These are phyloP conservation scores for Ceyx melanurus DNA, from an alignment of 2,113 vertebrate species.

Conservation along the genomic window DNA sequence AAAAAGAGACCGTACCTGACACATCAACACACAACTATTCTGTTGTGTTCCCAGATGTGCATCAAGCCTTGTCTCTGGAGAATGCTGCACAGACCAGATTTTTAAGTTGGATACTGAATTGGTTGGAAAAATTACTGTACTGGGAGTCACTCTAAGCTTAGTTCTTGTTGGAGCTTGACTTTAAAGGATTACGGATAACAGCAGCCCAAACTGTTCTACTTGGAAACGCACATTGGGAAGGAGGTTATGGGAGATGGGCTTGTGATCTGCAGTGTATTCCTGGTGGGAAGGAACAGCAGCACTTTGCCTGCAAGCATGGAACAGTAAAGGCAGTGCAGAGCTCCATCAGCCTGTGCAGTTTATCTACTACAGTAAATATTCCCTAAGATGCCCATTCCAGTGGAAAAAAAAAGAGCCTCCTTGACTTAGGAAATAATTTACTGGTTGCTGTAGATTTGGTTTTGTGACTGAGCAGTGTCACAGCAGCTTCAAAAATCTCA, in stretches of 20 bases:
- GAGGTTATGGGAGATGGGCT: neutral
- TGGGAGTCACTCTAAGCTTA: neutral
- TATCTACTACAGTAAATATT: neutral
- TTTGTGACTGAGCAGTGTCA: neutral
- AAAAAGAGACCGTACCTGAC: neutral
- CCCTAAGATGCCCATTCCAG: neutral
- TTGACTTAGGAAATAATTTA: neutral
- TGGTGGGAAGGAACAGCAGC: neutral
- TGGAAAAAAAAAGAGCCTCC: neutral
- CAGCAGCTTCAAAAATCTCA: neutral
- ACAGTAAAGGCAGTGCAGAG: neutral
- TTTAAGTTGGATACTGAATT: neutral
- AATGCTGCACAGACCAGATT: neutral
- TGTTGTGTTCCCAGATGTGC: neutral
- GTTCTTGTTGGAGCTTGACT: neutral
- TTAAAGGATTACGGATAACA: neutral
- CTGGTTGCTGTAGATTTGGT: neutral
- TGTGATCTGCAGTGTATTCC: neutral
- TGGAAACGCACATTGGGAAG: accelerated
- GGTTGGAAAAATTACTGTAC: neutral
- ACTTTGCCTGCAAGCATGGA: neutral
- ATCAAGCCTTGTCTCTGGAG: neutral
- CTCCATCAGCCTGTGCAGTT: neutral
- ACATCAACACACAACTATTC: neutral
- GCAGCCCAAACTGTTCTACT: neutral